Evolutionary conservation across 2,888 invertebrate species (phyloP), one percentile per base, ranked within the genome.

Genomic region (Sicus ferrugineus): DNA sequence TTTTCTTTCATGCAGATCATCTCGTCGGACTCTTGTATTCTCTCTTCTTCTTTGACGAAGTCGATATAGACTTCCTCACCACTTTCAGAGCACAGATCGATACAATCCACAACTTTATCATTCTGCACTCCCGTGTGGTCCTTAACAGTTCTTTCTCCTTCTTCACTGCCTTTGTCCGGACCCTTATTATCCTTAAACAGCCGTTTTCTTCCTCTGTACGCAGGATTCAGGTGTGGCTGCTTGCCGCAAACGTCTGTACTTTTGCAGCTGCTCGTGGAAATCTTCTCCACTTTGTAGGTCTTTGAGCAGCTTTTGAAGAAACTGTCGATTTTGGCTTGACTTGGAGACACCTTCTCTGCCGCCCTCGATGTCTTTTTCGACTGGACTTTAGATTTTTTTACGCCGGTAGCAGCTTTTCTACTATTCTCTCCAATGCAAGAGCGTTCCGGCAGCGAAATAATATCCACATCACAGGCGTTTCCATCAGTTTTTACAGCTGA

Each of bases 251-350:
- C n/a, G n/a, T n/a, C n/a, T n/a, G n/a, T n/a, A n/a, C n/a, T n/a
- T 62, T 63, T 38, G 26, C 4, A 9, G 23, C 48, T 65, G 56
- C 11, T 38, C 7, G n/a, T 19, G 34, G 23, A 42, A n/a, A 50
- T 50, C 61, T 48, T 30, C 23, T 34, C 5, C n/a, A 14, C 2
- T 5, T 64, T 50, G 28, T 68, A 61, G 5, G 66, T 75, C 72
- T 82, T 82, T 0, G 76, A 34, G 19, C 74, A 70, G 16, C 77
- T 77, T 11, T 79, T 79, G n/a, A 82, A 82, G 28, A 76, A 82
- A 1, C 69, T 68, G 64, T 82, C 78, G 6, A 82, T 82, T 11
- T 77, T 75, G 65, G 74, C 56, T 72, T 82, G 82, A 7, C 74
- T 77, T 1, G 76, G 72, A 0, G 77, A 71, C 0, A 76, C 76